Conservation (phyloP, 2,113 vertebrate species). For the Marcusenius ussheri region DNA sequence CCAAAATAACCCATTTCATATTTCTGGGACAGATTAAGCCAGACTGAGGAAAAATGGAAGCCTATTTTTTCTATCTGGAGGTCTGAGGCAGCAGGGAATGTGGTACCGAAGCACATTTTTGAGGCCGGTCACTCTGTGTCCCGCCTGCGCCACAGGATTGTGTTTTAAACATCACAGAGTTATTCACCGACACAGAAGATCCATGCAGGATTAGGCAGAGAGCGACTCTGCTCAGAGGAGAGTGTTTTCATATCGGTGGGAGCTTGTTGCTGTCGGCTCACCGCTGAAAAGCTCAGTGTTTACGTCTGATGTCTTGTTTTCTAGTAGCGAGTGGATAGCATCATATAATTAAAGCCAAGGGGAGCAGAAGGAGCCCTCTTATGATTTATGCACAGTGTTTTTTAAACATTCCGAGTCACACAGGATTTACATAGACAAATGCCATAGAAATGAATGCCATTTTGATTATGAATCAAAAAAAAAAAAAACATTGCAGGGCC, state of each 20-base stretch:
- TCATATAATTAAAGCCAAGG: not conserved
- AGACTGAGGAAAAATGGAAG: not conserved
- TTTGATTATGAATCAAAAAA: not conserved
- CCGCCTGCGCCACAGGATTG: not conserved
- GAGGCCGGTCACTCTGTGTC: not conserved
- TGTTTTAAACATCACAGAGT: not conserved
- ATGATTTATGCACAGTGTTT: not conserved
- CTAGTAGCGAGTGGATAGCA: not conserved
- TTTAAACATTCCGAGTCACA: not conserved
- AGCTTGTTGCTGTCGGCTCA: not conserved
- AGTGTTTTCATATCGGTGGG: not conserved
- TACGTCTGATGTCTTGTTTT: not conserved
- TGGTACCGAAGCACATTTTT: not conserved
- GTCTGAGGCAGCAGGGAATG: not conserved
- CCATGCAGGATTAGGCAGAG: not conserved
- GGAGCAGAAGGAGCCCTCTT: not conserved
- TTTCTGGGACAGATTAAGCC: not conserved
- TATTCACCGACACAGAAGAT: not conserved
- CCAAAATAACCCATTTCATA: not conserved
- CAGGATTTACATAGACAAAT: slow-evolving; percentile 1
- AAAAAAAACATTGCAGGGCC: not conserved
- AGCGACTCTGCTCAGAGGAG: not conserved
- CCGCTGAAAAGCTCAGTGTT: not conserved
- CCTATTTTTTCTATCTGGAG: not conserved
- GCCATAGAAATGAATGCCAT: not conserved